Evolutionary conservation across 2,888 invertebrate genomes (phyloP).

Genomic region (Herminia tarsipennalis): DNA sequence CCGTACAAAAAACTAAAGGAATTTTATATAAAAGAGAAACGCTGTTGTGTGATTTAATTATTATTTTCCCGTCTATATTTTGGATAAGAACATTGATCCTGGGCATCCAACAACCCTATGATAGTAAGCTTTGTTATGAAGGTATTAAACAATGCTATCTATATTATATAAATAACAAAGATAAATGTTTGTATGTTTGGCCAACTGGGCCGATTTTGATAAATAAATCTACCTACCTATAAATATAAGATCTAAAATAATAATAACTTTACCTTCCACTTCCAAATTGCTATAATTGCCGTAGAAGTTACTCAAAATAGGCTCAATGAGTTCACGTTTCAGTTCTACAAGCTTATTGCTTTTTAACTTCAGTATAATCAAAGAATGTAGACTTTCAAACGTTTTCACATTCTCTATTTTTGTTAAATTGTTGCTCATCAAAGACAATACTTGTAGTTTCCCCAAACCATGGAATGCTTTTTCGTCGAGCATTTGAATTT

Average conservation of each 20-base stretch:
- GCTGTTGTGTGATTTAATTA: no score
- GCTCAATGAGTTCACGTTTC: conserved; percentile 63
- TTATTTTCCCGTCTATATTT: no score
- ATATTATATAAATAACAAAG: no score
- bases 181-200: no score
- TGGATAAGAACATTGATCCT: no score
- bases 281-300: conserved; percentile 59
- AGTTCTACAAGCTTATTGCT: conserved; percentile 66
- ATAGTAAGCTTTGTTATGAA: no score
- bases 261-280: conserved; percentile 69
- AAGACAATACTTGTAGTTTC: conserved; percentile 60
- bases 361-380: conserved; percentile 65
- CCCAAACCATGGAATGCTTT: conserved; percentile 72
- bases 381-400: conserved; percentile 60
- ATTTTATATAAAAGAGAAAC: no score
- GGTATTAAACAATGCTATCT: no score
- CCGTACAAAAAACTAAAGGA: neutral
- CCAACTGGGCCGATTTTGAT: no score
- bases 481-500: conserved; percentile 77
- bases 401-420: conserved; percentile 63
- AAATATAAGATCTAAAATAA: neutral
- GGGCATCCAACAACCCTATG: no score
- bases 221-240: neutral
- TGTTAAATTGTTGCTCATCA: conserved; percentile 66
- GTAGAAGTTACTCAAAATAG: conserved; percentile 69